A percentile compares a stretch with the other conserved stretches of the same genome.
Evolutionary conservation across 2,113 vertebrate species (phyloP).

Genomic region (Trichomycterus rosablanca): DNA sequence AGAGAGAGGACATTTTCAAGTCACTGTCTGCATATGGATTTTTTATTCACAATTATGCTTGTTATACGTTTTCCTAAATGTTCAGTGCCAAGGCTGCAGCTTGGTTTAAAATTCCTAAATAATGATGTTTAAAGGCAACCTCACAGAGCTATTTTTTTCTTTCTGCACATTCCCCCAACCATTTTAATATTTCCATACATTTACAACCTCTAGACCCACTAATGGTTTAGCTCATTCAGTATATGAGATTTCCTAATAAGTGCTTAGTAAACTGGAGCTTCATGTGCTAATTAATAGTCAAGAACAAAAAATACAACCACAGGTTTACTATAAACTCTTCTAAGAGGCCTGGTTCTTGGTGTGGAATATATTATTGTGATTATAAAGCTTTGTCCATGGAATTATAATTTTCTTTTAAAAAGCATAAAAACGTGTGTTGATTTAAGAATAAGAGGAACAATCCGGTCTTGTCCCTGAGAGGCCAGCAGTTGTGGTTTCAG

Average conservation of each 20-base stretch:
- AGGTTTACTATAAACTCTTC: constrained; percentile 36
- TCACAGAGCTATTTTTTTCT: neutral
- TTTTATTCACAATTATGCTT: too few species aligned
- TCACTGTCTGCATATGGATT: too few species aligned
- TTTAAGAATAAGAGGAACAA: constrained; percentile 22
- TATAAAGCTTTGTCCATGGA: constrained; percentile 29
- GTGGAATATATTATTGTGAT: constrained; percentile 41
- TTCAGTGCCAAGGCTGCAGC: too few species aligned
- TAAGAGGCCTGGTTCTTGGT: constrained; percentile 12
- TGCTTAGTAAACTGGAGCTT: neutral
- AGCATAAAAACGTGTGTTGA: constrained; percentile 26
- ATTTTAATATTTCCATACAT: neutral
- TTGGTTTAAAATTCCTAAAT: neutral
- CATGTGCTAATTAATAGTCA: neutral
- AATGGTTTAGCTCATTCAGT: neutral
- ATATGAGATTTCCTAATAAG: neutral
- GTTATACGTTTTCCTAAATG: too few species aligned
- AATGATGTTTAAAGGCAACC: neutral
- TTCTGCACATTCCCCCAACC: neutral
- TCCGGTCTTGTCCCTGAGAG: neutral
- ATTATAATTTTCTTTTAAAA: constrained; percentile 41
- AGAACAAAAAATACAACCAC: constrained; percentile 35
- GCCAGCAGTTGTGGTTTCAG: constrained; percentile 25
- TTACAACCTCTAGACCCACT: neutral
- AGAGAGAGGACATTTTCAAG: too few species aligned